Base-by-base conservation (phyloP, 1,140 invertebrate genomes). In the Euglossa dilemma region DNA sequence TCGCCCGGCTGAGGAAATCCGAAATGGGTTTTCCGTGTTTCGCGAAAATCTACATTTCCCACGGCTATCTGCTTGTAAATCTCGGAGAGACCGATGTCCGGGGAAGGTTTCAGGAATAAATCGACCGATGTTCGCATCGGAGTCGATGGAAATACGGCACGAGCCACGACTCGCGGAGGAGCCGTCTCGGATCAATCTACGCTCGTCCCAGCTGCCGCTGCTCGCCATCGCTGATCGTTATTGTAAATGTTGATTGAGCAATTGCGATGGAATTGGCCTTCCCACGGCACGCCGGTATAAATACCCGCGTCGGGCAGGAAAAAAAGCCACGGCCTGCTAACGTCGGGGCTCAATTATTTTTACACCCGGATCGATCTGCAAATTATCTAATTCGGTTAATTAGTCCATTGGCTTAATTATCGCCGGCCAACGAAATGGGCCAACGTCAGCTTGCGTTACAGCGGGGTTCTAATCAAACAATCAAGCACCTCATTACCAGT, bases 331-430 rank as follows among this genome's bases (percentile, higher is more conserved):
- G 12, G 50, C 67, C 56, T 66, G 50, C 84, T 43, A 63, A 50
- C 61, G 67, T 25, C 25, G 67, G 23, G 28, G 64, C 61, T 91
- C 87, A 91, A 92, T 93, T 91, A 90, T 87, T 91, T 86, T 90
- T 89, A 90, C 85, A 77, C 80, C 73, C 87, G 86, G 92, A 92
- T 93, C 91, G 91, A 93, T 91, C 84, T 73, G 86, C 76, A 90
- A 88, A 92, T 93, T 92, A 93, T 92, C 90, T 92, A 92, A 94
- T 94, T 94, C 88, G 80, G 89, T 92, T 92, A 93, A 94, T 94
- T 92, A 92, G 91, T 90, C 93, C 93, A 94, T 94, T 93, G 91
- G 66, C 81, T 85, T 92, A 92, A 92, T 93, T 92, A 91, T 91
- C 83, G 20, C 59, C 25, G 36, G n/a, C 8, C 9, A 14, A 73